A percentile compares a stretch with the other conserved stretches of the same genome.
Conservation (phyloP, 2,888 invertebrate species). For the Beris morrisii region DNA sequence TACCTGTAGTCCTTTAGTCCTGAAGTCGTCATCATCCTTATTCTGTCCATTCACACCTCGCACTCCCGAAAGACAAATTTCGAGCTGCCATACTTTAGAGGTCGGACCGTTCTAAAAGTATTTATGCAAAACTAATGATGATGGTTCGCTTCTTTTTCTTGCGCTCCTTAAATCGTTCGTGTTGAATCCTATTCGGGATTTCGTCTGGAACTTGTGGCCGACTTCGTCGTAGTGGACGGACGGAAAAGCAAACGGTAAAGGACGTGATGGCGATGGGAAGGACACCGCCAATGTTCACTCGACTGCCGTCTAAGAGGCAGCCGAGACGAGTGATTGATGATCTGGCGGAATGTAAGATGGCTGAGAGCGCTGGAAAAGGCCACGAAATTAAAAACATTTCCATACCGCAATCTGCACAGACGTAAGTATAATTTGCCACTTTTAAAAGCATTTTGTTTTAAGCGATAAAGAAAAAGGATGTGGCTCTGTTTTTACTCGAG, state of each 20-base stretch:
- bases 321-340: conserved; percentile 69
- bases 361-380: conserved; percentile 51
- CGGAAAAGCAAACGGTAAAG: conserved; percentile 59
- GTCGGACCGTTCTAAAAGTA: conserved; percentile 12
- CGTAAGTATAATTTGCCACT: conserved; percentile 52
- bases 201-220: conserved; percentile 7
- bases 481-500: not conserved
- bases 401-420: conserved; percentile 61
- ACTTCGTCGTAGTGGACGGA: conserved; percentile 62
- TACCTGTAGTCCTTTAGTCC: not conserved
- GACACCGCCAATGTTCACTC: conserved; percentile 73
- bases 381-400: conserved; percentile 60
- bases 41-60: conserved; percentile 24
- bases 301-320: conserved; percentile 76
- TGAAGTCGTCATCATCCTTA: conserved; percentile 16
- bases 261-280: conserved; percentile 57
- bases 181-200: not conserved
- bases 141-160: conserved; percentile 32
- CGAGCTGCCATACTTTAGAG: not conserved
- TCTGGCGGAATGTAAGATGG: conserved; percentile 54
- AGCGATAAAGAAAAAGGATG: not conserved
- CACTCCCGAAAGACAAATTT: conserved; percentile 6
- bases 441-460: conserved; percentile 37
- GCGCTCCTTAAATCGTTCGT: conserved; percentile 31
- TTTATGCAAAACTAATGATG: conserved; percentile 40